Evolutionary conservation across 2,113 vertebrate species (phyloP), one percentile per base, ranked within the genome.

Genomic region (Pelobates fuscus): DNA sequence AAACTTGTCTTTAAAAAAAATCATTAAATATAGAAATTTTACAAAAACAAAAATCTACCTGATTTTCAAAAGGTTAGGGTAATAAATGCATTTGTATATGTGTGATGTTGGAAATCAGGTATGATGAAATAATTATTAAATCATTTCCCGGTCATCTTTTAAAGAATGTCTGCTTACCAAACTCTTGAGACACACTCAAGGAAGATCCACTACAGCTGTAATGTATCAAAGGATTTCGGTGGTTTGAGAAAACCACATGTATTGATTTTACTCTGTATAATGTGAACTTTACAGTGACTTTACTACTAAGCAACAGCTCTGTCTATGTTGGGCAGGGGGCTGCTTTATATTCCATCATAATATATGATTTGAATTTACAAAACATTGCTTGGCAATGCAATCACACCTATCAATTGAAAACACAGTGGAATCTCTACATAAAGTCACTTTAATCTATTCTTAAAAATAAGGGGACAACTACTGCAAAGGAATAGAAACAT

Each of bases 331-430:
- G 63, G 72, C 32, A 67, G 72, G 54, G 37, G 63, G 63, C 52
- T 75, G 37, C 32, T 75, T 74, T 60, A 26, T 18, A 75, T 75
- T 75, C 63, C 46, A 37, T 44, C 26, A 25, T 68, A 49, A 61
- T 61, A 77, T 62, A 61, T 68, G 41, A 68, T 76, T 67, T 61
- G 73, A 77, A 77, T 77, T 77, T 68, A 77, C 64, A 77, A 61
- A 67, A 52, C 26, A 68, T 41, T 37, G 23, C 64, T 68, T 46
- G 57, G 52, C 30, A 52, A 75, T 67, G 25, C 32, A 44, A 59
- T 75, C 63, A 21, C n/a, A 59, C 72, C 62, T 75, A 52, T 59
- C 72, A 59, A 59, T 24, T 12, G 54, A 37, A 43, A 75, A 59
- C 63, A n/a, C 62, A 27, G 41, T 20, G 46, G 49, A 23, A 30